Evolutionary conservation across 2,888 invertebrate genomes (phyloP).

Genomic region (Acrocera orbiculus): DNA sequence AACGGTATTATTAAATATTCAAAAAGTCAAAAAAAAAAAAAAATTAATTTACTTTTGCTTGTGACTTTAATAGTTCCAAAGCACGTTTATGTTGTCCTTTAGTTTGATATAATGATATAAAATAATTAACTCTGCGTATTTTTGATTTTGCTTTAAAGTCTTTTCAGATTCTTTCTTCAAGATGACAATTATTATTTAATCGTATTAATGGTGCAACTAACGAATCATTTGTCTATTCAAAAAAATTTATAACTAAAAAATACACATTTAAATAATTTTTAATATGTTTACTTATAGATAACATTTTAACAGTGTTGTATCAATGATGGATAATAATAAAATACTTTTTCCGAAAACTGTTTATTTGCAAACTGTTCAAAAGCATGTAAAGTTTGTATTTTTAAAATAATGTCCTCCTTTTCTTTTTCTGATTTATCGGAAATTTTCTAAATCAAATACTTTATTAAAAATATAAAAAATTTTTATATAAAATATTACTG

Average conservation of each 20-base stretch:
- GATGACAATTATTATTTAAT: conserved; percentile 78
- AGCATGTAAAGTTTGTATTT: conserved; percentile 82
- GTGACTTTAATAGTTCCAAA: conserved; percentile 65
- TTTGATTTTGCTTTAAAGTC: conserved; percentile 68
- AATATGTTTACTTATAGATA: conserved; percentile 75
- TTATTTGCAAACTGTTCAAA: conserved; percentile 80
- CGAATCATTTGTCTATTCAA: conserved; percentile 77
- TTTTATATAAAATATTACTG: too few relatives aligned
- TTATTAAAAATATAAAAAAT: too few relatives aligned
- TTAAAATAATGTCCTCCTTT: conserved; percentile 60
- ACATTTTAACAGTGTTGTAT: conserved; percentile 92
- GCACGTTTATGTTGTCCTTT: conserved; percentile 88
- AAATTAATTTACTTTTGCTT: conserved; percentile 47
- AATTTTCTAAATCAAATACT: too few relatives aligned
- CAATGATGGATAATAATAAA: conserved; percentile 76
- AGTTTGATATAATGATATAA: conserved; percentile 86
- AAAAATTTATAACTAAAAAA: too few relatives aligned
- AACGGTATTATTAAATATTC: too few relatives aligned
- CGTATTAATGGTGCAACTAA: conserved; percentile 80
- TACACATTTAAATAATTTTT: too few relatives aligned
- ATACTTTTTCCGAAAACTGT: conserved; percentile 44
- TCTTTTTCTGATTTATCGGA: conserved; percentile 66
- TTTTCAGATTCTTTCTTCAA: conserved; percentile 89
- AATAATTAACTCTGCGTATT: conserved; percentile 84
- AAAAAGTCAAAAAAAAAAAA: too few relatives aligned